These are phyloP conservation scores for Camponotus vicinus DNA, from an alignment of 1,140 invertebrate genomes.

Conservation along the genomic window DNA sequence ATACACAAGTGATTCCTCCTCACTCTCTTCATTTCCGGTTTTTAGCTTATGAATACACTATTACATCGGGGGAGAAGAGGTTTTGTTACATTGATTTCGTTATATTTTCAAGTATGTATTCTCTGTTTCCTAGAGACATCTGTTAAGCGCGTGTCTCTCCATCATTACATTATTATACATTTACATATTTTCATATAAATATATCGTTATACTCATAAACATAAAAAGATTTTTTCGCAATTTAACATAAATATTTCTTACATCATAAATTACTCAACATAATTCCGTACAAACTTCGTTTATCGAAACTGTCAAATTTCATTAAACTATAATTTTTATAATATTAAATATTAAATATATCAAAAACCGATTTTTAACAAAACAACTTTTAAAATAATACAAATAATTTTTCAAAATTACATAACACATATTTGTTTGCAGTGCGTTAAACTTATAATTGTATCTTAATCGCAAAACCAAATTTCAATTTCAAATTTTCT, in stretches of 20 bases:
- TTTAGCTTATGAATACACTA: constrained; percentile 40
- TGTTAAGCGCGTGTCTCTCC: background rate
- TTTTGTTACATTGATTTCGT: constrained; percentile 28
- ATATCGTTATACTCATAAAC: constrained; percentile 36
- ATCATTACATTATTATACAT: constrained; percentile 18
- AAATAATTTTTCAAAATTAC: constrained; percentile 33
- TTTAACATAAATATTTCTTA: background rate
- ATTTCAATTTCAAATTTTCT: constrained; percentile 35
- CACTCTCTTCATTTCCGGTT: constrained; percentile 33
- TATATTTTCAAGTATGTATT: constrained; percentile 31
- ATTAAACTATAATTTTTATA: background rate
- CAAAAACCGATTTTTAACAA: background rate
- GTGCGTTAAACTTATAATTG: constrained; percentile 9
- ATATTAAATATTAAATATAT: constrained; percentile 1
- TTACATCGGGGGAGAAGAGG: constrained; percentile 16
- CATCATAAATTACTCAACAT: background rate
- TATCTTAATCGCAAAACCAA: constrained; percentile 29
- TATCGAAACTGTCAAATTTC: background rate
- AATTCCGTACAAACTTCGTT: background rate
- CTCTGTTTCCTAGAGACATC: background rate
- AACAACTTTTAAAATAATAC: background rate
- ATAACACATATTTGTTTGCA: constrained; percentile 15
- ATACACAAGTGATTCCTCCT: constrained; percentile 69
- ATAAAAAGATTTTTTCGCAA: constrained; percentile 2
- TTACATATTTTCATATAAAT: constrained; percentile 39